Evolutionary conservation across 2,888 invertebrate species (phyloP).

Genomic region (Eurytoma californica): DNA sequence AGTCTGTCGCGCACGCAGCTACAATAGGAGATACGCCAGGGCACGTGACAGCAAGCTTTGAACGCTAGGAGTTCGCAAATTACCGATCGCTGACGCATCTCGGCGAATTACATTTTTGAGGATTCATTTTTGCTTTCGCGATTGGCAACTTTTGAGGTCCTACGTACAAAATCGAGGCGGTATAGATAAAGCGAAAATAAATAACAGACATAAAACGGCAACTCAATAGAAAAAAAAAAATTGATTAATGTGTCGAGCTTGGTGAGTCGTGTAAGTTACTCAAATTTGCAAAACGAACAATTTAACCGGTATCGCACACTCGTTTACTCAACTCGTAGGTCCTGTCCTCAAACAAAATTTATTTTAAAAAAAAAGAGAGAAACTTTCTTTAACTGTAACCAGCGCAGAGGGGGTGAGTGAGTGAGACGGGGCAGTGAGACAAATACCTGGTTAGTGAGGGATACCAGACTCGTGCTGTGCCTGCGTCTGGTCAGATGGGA

Average conservation of each 20-base stretch:
- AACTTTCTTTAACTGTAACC: background rate
- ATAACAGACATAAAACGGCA: slow-evolving; percentile 15
- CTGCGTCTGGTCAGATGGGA: slow-evolving; percentile 84
- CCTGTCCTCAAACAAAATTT: no score
- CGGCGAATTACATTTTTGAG: no score
- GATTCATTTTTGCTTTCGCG: background rate
- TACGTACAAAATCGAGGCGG: slow-evolving; percentile 6
- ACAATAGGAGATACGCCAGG: slow-evolving; percentile 18
- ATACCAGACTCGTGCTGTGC: slow-evolving; percentile 85
- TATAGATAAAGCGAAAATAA: slow-evolving; percentile 36
- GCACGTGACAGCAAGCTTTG: slow-evolving; percentile 41
- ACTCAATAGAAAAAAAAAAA: slow-evolving; percentile 18
- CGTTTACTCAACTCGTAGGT: no score
- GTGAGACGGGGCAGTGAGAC: slow-evolving; percentile 21
- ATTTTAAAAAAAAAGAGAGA: no score
- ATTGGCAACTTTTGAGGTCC: slow-evolving; percentile 20
- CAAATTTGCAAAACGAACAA: background rate
- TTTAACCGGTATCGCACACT: no score
- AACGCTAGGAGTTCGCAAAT: background rate
- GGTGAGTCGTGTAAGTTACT: slow-evolving; percentile 12
- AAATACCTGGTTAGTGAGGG: slow-evolving; percentile 79
- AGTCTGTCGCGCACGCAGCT: background rate
- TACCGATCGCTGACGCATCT: slow-evolving; percentile 1
- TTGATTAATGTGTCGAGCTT: slow-evolving; percentile 30
- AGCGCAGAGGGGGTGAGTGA: slow-evolving; percentile 6